Evolutionary conservation across 2,888 invertebrate genomes (phyloP), one percentile per base, ranked within the genome.

Genomic region (Dasypolia templi): DNA sequence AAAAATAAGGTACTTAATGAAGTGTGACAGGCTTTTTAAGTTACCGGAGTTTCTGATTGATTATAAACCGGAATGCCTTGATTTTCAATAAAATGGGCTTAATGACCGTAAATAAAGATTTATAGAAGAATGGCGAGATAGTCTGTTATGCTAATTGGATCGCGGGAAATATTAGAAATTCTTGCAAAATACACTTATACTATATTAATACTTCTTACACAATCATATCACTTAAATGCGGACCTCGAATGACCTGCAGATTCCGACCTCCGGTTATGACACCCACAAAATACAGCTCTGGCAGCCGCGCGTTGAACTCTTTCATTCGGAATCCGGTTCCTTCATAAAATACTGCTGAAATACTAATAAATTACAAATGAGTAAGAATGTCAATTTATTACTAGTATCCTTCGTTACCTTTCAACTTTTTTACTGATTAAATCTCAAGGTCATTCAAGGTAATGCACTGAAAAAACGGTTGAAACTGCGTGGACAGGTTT

Each of bases 231-330:
- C n/a, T n/a, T n/a, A n/a, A n/a, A n/a, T n/a, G n/a, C n/a, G n/a
- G n/a, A n/a, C n/a, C n/a, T n/a, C n/a, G n/a, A n/a, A n/a, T n/a
- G n/a, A n/a, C n/a, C n/a, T n/a, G n/a, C n/a, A n/a, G n/a, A n/a
- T n/a, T n/a, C n/a, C n/a, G n/a, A n/a, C n/a, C n/a, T n/a, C n/a
- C n/a, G n/a, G 4, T 1, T n/a, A 14, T 6, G 22, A 49, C 9
- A 49, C 4, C 22, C 17, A 32, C 42, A 12, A 46, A 58, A 29
- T 56, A 29, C 46, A 65, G 12, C 19, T 32, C 14, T 29, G 6
- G 0, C 7, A 29, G 46, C 67, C 79, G 88, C 94, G 94, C 94
- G 94, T 94, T 94, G 94, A 94, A 91, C 89, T 94, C 94, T 94
- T 94, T 94, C 87, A 82, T 91, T 91, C 84, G 84, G 85, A 76